Conservation (phyloP, 2,797 vertebrate genomes). For the Champsocephalus esox region DNA sequence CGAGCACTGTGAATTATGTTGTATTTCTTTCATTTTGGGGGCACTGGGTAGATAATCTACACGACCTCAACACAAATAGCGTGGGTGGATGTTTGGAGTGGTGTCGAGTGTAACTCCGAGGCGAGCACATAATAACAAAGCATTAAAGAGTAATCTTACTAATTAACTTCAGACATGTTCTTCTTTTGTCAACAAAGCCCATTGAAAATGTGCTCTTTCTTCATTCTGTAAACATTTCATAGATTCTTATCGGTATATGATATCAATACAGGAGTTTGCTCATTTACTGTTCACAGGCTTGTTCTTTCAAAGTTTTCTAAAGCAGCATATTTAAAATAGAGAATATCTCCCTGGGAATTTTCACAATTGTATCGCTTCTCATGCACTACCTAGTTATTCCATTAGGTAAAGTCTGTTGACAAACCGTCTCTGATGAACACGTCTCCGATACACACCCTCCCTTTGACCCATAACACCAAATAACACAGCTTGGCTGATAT, state of each 20-base stretch:
- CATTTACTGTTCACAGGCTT: too few relatives aligned
- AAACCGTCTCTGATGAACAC: not conserved
- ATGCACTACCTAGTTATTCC: not conserved
- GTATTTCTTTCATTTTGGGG: constrained; percentile 11
- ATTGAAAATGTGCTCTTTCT: too few relatives aligned
- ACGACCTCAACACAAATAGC: not conserved
- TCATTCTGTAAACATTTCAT: too few relatives aligned
- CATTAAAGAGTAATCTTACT: not conserved
- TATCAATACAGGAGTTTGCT: too few relatives aligned
- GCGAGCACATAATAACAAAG: not conserved
- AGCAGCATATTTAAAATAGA: not conserved
- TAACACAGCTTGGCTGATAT: not conserved
- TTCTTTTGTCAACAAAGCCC: too few relatives aligned
- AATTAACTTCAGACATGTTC: not conserved
- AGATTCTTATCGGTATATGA: too few relatives aligned
- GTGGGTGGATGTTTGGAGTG: not conserved
- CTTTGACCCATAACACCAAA: not conserved
- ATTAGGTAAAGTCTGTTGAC: not conserved
- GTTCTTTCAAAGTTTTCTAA: not conserved
- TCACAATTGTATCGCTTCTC: not conserved
- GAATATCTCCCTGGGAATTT: not conserved
- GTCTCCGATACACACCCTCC: not conserved
- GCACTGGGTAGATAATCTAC: not conserved
- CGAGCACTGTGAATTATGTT: not conserved
- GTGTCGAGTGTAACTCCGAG: not conserved